Evolutionary conservation across 2,113 vertebrate species (phyloP), one percentile per base, ranked within the genome.

Genomic region (Copsychus sechellarum): DNA sequence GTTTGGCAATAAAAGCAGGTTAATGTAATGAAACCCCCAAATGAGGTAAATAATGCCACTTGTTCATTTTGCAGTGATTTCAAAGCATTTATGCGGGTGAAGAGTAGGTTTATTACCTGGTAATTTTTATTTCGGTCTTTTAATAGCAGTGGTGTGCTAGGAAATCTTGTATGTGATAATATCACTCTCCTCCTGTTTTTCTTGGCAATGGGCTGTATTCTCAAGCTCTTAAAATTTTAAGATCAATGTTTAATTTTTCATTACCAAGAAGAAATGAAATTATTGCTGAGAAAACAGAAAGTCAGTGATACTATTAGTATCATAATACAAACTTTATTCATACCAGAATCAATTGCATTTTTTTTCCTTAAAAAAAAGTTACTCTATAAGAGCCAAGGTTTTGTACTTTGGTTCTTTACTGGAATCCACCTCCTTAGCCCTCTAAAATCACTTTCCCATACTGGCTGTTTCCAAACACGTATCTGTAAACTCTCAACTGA

Each of bases 11-110:
- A 86, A 86, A 86, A 81, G 43, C 76, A 79, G 23, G 23, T 78
- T 86, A 86, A 64, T 53, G 14, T 56, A 92, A 34, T 86, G 58
- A 85, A 88, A 53, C n/a, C 24, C 40, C 43, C n/a, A 81, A 28
- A 77, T 76, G 77, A 95, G 66, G 82, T 93, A 82, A 96, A 80
- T 96, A 97, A 97, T 93, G 69, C n/a, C 61, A 79, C 95, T 94
- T 96, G 82, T 97, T 97, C 95, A 0, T 97, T 97, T 97, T 97
- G 94, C 96, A 97, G 96, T 97, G 96, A 96, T 96, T 96, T 97
- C 88, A 97, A 93, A 97, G 84, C 83, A 72, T 95, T 96, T 95
- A 43, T 83, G 86, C 78, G 88, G 84, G 79, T 86, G 95, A 96
- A 93, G 71, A 96, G 82, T 97, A 96, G 96, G 95, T 96, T 97